Evolutionary conservation across 2,113 vertebrate genomes (phyloP).

Genomic region (Aplodontia rufa): DNA sequence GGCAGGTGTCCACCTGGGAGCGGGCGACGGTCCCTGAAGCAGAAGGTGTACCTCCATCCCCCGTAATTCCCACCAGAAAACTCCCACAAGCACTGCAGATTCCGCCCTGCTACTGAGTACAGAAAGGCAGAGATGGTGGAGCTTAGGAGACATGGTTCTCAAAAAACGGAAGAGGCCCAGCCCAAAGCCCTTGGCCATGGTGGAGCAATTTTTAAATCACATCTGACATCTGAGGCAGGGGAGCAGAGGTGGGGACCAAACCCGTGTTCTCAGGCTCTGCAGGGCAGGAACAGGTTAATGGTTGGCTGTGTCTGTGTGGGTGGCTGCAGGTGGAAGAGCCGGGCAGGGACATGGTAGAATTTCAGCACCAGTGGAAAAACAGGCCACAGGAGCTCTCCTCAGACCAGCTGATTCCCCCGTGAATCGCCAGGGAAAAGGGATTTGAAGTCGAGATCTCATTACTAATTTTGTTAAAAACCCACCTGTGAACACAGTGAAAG

Average conservation of each 20-base stretch:
- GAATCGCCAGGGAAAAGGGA: conserved; percentile 66
- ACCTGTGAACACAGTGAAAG: conserved; percentile 75
- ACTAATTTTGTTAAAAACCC: conserved; percentile 75
- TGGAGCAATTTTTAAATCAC: too few relatives aligned
- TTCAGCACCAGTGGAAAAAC: conserved; percentile 44
- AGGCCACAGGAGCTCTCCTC: not conserved
- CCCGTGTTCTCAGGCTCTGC: rapidly evolving
- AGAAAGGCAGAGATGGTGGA: rapidly evolving
- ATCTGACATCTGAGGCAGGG: rapidly evolving
- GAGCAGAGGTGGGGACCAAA: rapidly evolving
- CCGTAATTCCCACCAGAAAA: conserved; percentile 62
- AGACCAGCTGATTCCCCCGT: conserved; percentile 46
- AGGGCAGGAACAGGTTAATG: not conserved
- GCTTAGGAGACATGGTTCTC: not conserved
- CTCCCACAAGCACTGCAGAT: not conserved
- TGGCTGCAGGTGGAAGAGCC: conserved; percentile 24
- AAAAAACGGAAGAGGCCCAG: not conserved
- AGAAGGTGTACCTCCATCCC: conserved; percentile 47
- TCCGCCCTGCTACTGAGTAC: not conserved
- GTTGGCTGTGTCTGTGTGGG: not conserved
- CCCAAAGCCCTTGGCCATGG: too few relatives aligned
- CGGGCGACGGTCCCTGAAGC: not conserved
- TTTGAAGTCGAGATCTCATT: conserved; percentile 69
- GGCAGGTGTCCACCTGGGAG: conserved; percentile 37
- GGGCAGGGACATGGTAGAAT: not conserved